Evolutionary conservation across 1,140 invertebrate species (phyloP), one percentile per base, ranked within the genome.

Genomic region (Nephila pilipes): DNA sequence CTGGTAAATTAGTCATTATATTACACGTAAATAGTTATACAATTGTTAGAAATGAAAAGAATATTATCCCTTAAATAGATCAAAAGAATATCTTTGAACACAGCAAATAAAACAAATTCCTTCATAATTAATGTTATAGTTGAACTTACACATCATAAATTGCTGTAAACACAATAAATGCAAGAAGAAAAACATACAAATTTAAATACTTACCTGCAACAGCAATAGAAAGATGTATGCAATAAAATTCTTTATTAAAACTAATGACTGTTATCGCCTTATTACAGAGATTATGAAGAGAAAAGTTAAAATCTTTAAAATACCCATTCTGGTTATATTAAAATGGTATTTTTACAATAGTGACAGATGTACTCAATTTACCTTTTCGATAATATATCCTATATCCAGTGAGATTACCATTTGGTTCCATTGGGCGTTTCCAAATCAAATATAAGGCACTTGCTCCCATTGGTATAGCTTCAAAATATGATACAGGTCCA

Each of bases 391-490:
- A 99, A 95, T 97, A 98, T 94, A 99, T 98, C 95, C 97, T 97
- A 95, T 99, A 99, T 16, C 98, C 98, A 3, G 97, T 98, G 0
- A 99, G 95, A 93, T 97, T 97, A 36, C 99, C 99, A 96, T 99
- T 99, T 18, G 98, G 97, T 95, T 99, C 97, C 32, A 98, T 96
- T 0, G 99, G 99, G 95, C 97, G 97, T 95, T 98, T 97, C 99
- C 99, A 99, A 81, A 97, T 97, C 1, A 99, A 95, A 85, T 97
- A 97, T 94, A 99, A 97, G 18, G 98, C 98, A 29, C 97, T 98
- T 0, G 98, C 97, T 20, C 98, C 98, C 95, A 98, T 96, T 0
- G 98, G 97, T 94, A 97, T 97, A 0, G 97, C 98, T 95, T 98
- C 97, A 54, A 98, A 96, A 18, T 96, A 97, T 85, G 97, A 96